Evolutionary conservation across 2,797 vertebrate species (phyloP).

Genomic region (Alfaro cultratus): DNA sequence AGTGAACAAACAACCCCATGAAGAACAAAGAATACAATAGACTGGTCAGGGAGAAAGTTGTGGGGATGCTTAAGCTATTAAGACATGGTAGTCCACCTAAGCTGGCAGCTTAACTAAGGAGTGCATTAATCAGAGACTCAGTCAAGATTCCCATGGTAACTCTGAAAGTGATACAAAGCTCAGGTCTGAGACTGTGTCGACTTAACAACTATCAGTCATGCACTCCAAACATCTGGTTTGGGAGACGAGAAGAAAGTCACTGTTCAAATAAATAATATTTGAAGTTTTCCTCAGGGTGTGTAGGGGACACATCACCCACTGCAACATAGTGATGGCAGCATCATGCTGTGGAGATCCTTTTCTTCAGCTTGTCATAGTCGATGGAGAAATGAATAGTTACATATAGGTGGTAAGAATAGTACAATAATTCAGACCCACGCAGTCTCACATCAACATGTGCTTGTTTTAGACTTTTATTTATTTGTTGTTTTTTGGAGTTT

Average conservation of each 20-base stretch:
- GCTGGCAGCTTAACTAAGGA: background rate
- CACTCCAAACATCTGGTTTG: too few relatives aligned
- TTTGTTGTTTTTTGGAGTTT: background rate
- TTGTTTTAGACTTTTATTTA: background rate
- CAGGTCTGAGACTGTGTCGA: background rate
- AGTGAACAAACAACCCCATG: background rate
- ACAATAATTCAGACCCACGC: background rate
- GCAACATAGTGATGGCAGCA: background rate
- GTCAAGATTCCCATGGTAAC: background rate
- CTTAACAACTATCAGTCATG: background rate
- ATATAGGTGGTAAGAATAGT: background rate
- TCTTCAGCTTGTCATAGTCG: background rate
- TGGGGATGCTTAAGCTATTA: background rate
- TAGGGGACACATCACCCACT: background rate
- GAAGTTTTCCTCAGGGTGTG: background rate
- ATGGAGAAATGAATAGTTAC: background rate
- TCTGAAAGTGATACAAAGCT: background rate
- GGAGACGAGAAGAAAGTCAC: too few relatives aligned
- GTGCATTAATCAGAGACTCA: background rate
- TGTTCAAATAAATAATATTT: too few relatives aligned
- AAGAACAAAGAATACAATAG: background rate
- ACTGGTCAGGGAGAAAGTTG: background rate
- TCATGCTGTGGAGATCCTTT: background rate
- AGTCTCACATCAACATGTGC: background rate
- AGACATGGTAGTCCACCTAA: background rate